phyloP scores from a whole-genome alignment of 2,888 invertebrate genomes.

The Dynastes tityus region DNA sequence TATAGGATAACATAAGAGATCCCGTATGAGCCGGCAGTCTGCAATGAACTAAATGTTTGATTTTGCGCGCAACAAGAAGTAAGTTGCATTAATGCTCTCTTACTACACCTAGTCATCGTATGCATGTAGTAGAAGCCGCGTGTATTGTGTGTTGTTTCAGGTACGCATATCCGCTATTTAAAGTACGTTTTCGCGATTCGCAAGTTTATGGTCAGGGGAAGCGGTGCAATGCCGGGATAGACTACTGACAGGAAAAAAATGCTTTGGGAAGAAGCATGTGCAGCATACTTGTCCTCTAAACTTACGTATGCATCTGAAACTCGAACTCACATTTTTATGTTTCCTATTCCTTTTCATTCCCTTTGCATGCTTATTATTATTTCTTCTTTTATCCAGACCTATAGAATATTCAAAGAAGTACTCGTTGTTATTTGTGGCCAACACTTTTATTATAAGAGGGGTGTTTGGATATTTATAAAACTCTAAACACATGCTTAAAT shows the following conservation, averaged over 20 bases:
- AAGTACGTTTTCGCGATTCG: conserved; percentile 41
- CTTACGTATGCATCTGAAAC: too few relatives aligned
- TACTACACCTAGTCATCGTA: conserved; percentile 5
- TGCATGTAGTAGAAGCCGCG: conserved; percentile 16
- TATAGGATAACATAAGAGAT: conserved; percentile 58
- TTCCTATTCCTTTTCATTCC: too few relatives aligned
- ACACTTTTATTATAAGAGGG: too few relatives aligned
- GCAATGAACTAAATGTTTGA: conserved; percentile 63
- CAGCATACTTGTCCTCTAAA: too few relatives aligned
- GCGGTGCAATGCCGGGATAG: conserved; percentile 1
- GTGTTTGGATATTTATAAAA: too few relatives aligned
- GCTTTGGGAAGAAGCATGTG: not conserved
- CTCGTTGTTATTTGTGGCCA: too few relatives aligned
- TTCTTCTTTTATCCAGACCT: too few relatives aligned
- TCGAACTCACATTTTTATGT: too few relatives aligned
- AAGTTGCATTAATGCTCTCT: conserved; percentile 40
- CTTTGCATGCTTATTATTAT: too few relatives aligned
- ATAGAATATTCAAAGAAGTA: too few relatives aligned
- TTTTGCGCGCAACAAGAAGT: conserved; percentile 54
- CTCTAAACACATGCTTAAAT: too few relatives aligned
- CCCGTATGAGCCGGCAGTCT: conserved; percentile 61
- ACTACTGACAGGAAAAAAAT: not conserved
- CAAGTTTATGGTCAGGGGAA: not conserved
- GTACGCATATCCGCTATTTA: conserved; percentile 51
- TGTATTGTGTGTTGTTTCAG: conserved; percentile 48